Evolutionary conservation across 2,888 invertebrate species (phyloP), one percentile per base, ranked within the genome.

Genomic region (Folsomia candida): DNA sequence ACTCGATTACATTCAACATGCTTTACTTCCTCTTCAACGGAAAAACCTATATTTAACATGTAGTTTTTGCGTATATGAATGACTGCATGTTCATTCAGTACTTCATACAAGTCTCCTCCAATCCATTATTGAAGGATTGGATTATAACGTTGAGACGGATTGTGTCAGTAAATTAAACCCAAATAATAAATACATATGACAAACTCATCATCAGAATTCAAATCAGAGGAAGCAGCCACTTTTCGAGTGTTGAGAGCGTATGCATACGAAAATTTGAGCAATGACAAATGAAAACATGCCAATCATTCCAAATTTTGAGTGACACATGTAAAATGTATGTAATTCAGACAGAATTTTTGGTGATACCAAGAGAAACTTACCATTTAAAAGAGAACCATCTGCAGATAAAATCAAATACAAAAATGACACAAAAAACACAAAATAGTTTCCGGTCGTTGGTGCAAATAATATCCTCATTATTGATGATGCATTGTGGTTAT

Each of bases 401-500:
- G 37, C 37, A 37, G 37, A 37, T 37, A 37, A 37, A 37, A 37
- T 37, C 37, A 37, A 37, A 14, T 37, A 14, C 37, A 37, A 37
- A 37, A 37, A 37, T 37, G 37, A 4, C 14, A 37, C 37, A 37
- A 37, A 37, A 37, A 37, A 37, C 37, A 37, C 37, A 9, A 37
- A 37, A 37, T n/a, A n/a, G n/a, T 4, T 37, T 37, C 37, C 37
- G 37, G 37, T 37, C 14, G n/a, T n/a, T n/a, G n/a, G n/a, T n/a
- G 37, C 14, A 37, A 37, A 37, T 9, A 37, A 37, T 37, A 37
- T 37, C 37, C 37, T 37, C 4, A 9, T 37, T 37, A n/a, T n/a
- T n/a, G n/a, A 11, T 25, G 26, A 26, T 65, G 20, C 57, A 58
- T 18, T 59, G 67, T 67, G 61, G 51, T 60, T 61, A 28, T 28